These are phyloP conservation scores for Caerostris darwini DNA, from an alignment of 1,140 invertebrate genomes.

Conservation along the genomic window DNA sequence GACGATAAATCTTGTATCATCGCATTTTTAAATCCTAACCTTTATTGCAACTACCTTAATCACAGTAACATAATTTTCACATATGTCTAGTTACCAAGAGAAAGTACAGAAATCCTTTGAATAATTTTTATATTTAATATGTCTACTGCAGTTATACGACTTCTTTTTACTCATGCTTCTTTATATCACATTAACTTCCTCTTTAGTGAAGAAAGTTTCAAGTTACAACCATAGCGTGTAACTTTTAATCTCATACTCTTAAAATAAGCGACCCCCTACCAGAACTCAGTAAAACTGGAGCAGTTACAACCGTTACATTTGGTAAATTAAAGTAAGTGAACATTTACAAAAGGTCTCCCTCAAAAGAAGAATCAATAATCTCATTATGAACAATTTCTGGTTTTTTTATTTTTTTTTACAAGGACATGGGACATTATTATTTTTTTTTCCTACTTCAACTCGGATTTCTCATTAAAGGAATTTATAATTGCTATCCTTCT, in stretches of 20 bases:
- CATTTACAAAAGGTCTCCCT: neutral
- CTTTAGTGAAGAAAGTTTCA: neutral
- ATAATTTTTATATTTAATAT: neutral
- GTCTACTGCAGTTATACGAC: neutral
- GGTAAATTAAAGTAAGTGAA: slow-evolving; percentile 1
- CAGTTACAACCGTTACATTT: neutral
- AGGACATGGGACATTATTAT: neutral
- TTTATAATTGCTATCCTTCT: slow-evolving; percentile 1
- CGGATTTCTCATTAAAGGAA: slow-evolving; percentile 24
- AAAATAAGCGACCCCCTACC: neutral
- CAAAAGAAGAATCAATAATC: neutral
- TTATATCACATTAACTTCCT: neutral
- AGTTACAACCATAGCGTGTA: neutral
- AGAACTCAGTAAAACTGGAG: neutral
- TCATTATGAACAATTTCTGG: neutral
- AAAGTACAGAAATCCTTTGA: neutral
- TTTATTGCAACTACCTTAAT: too few species aligned
- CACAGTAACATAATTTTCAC: too few species aligned
- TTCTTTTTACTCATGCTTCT: neutral
- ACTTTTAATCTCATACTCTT: neutral
- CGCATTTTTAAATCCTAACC: too few species aligned
- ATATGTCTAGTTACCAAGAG: too few species aligned
- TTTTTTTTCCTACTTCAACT: neutral
- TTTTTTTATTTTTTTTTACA: neutral
- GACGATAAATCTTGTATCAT: too few species aligned